These are phyloP conservation scores for Probosciger aterrimus DNA, from an alignment of 2,113 vertebrate genomes.

Conservation along the genomic window DNA sequence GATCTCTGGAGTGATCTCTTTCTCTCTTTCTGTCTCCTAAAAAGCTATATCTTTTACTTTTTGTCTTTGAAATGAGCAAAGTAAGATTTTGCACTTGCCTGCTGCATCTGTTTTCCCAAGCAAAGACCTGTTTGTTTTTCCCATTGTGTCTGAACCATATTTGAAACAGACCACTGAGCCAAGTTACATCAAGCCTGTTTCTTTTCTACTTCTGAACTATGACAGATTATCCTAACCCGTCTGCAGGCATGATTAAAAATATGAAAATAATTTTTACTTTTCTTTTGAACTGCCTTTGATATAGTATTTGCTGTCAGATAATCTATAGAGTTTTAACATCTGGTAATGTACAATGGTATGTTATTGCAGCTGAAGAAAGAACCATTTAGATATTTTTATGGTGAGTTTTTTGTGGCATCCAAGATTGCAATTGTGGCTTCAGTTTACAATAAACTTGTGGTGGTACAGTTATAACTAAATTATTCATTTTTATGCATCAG, in stretches of 20 bases:
- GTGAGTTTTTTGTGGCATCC: background rate
- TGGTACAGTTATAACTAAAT: conserved; percentile 26
- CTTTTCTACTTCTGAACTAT: conserved; percentile 44
- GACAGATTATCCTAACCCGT: conserved; percentile 35
- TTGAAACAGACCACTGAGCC: conserved; percentile 51
- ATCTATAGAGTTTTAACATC: conserved; percentile 52
- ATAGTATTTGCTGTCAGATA: conserved; percentile 46
- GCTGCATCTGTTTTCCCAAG: conserved; percentile 53
- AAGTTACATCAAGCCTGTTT: conserved; percentile 29
- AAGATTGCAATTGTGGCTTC: conserved; percentile 38
- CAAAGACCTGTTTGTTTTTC: conserved; percentile 53
- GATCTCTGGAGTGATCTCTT: background rate
- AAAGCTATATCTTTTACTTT: background rate
- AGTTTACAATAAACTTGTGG: conserved; percentile 44
- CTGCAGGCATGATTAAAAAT: conserved; percentile 44
- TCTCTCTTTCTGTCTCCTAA: background rate
- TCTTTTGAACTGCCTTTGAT: conserved; percentile 52
- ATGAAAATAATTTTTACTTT: conserved; percentile 54
- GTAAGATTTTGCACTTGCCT: conserved; percentile 41
- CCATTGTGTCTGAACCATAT: conserved; percentile 29
- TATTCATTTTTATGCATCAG: conserved; percentile 27
- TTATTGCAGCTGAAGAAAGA: conserved; percentile 34
- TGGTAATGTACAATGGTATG: conserved; percentile 32
- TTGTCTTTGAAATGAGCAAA: background rate
- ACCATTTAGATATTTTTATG: conserved; percentile 29